Evolutionary conservation across 2,888 invertebrate species (phyloP).

Genomic region (Leptothorax acervorum): DNA sequence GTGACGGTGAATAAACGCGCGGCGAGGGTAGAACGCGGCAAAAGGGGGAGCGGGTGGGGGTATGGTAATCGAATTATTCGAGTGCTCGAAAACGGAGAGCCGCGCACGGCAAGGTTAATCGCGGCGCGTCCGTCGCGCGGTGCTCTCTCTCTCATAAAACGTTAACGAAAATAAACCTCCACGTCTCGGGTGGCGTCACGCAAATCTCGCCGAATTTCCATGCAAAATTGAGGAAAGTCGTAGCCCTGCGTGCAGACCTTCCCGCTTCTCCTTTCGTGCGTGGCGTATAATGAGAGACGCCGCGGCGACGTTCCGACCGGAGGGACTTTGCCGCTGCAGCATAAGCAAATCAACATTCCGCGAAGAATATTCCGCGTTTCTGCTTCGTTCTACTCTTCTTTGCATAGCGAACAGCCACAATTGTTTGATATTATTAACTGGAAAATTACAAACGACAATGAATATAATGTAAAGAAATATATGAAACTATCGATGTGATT

Average conservation of each 20-base stretch:
- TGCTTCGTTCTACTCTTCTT: background rate
- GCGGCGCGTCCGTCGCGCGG: conserved; percentile 3
- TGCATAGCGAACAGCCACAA: background rate
- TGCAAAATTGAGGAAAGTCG: conserved; percentile 45
- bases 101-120: conserved; percentile 44
- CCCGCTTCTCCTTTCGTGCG: background rate
- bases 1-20: conserved; percentile 51
- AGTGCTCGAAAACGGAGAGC: conserved; percentile 47
- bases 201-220: conserved; percentile 38
- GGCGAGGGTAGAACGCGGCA: conserved; percentile 47
- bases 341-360: background rate
- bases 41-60: background rate
- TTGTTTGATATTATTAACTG: background rate
- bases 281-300: conserved; percentile 23
- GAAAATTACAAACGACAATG: background rate
- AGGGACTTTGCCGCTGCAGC: background rate
- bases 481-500: too few species aligned
- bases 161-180: conserved; percentile 44
- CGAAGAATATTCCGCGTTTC: background rate
- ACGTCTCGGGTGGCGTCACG: conserved; percentile 23
- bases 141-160: conserved; percentile 22
- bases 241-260: conserved; percentile 12
- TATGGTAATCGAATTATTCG: conserved; percentile 47
- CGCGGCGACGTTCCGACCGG: background rate
- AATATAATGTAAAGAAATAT: background rate